phyloP scores from a whole-genome alignment of 2,113 vertebrate genomes.

The Dunckerocampus dactyliophorus region DNA sequence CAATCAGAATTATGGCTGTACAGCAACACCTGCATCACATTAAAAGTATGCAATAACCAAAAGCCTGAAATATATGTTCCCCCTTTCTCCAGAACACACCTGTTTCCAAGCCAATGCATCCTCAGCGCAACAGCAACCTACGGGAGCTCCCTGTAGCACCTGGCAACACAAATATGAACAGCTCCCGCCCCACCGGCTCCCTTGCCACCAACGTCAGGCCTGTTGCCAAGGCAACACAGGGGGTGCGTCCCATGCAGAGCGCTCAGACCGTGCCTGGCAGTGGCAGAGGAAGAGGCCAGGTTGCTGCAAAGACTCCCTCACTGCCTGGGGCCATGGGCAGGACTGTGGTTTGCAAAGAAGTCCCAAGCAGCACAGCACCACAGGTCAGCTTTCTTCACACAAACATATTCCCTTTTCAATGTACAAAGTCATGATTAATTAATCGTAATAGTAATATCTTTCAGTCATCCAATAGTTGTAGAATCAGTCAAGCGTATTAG shows the following conservation, averaged over 20 bases:
- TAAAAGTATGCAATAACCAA: too few species aligned
- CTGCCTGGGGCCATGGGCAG: constrained; percentile 54
- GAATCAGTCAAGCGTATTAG: constrained; percentile 58
- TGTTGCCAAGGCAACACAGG: constrained; percentile 59
- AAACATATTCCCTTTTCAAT: neutral
- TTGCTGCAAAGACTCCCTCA: constrained; percentile 35
- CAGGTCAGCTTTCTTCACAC: constrained; percentile 68
- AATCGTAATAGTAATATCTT: neutral
- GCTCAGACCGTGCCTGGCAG: constrained; percentile 36
- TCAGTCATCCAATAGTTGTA: constrained; percentile 5
- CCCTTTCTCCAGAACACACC: constrained; percentile 71
- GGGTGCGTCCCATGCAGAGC: constrained; percentile 55
- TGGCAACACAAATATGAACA: constrained; percentile 69
- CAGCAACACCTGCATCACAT: too few species aligned
- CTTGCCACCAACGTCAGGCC: constrained; percentile 78
- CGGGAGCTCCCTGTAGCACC: constrained; percentile 90
- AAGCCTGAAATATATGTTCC: neutral
- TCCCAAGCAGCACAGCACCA: constrained; percentile 58
- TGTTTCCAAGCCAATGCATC: constrained; percentile 79
- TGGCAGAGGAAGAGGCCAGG: constrained; percentile 62
- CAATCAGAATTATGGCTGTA: too few species aligned
- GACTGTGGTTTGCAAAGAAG: constrained; percentile 63
- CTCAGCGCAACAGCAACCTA: constrained; percentile 89
- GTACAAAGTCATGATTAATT: neutral
- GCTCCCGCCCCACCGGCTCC: constrained; percentile 59